Evolutionary conservation across 2,797 vertebrate species (phyloP), one percentile per base, ranked within the genome.

Genomic region (Lindbergichthys nudifrons): DNA sequence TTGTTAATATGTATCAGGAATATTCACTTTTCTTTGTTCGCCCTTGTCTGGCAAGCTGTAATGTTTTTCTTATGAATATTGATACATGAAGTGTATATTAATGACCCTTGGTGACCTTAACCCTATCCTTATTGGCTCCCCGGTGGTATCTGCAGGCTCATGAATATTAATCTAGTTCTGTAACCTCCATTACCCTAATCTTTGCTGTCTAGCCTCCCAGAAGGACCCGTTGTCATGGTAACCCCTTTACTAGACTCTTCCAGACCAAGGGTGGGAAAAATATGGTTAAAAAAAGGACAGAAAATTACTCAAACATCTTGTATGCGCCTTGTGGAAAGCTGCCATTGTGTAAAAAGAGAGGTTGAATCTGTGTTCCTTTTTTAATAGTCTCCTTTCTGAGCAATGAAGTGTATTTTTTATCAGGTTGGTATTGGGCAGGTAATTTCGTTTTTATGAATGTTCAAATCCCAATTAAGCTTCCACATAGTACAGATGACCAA

Each of bases 121-220:
- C 94, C 94, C 95, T 95, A 95, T 95, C 94, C 94, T 95, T 95
- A 95, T 96, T 95, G 95, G 94, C 94, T 96, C 94, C 93, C 94
- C 67, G 88, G 94, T 95, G 94, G 91, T 95, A 94, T 94, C 91
- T 78, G 92, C 93, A 89, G 91, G 89, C 92, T 95, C 93, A 96
- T 96, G 95, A 95, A 96, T 96, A 96, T 95, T 95, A 94, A 96
- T 95, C 89, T 88, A 80, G 92, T 94, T 94, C 93, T 94, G 93
- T 95, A 95, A 96, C 95, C 95, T 96, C 95, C 94, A 96, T 96
- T 96, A 96, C 95, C 94, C 95, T 95, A 95, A 95, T 96, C 95
- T 95, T 94, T 94, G 94, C 95, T 94, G 94, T 95, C 95, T 96
- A 94, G 94, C 94, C 94, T 95, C 93, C 93, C 95, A 92, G 94